Base-by-base conservation (phyloP, 2,888 invertebrate genomes). In the Phaonia tiefii region DNA sequence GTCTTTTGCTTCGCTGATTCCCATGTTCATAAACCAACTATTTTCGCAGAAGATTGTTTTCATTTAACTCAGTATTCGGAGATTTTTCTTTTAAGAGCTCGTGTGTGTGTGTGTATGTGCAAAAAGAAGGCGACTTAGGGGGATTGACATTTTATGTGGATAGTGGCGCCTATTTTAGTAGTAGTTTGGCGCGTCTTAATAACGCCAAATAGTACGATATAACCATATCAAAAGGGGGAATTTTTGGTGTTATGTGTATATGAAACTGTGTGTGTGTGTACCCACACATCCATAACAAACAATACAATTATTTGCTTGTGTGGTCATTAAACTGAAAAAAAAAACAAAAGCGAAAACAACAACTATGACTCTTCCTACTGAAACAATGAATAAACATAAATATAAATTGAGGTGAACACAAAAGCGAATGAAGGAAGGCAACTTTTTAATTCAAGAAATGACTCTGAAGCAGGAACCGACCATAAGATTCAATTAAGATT, bases 161-260 rank as follows among this genome's bases (percentile, higher is more conserved):
- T 49, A 56, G 56, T 81, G 81, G 81, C 81, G 81, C 81, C 81
- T 78, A 78, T 73, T 78, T 75, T 75, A 78, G 75, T 72, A 56
- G 81, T 81, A 75, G 81, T 78, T 81, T 78, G 81, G 78, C 78
- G 81, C 81, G 81, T 81, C 81, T 78, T 78, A 81, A 75, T 81
- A 81, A 75, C 71, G 81, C 81, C 75, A 78, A 78, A 31, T 5
- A 81, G 75, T 73, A 81, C 25, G n/a, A 8, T 46, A 58, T 5
- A 73, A 78, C 31, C 54, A 63, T 26, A 71, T 54, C 54, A 46
- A 46, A 63, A 13, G 39, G 17, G 39, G 42, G 15, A 76, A 72
- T 82, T 75, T 31, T 79, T 75, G 58, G 65, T 81, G 75, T 84
- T 39, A 75, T 42, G 31, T 31, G 31, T 31, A 8, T 31, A 31